Base-by-base conservation (phyloP, 2,113 vertebrate species). In the Corythornis cristatus region DNA sequence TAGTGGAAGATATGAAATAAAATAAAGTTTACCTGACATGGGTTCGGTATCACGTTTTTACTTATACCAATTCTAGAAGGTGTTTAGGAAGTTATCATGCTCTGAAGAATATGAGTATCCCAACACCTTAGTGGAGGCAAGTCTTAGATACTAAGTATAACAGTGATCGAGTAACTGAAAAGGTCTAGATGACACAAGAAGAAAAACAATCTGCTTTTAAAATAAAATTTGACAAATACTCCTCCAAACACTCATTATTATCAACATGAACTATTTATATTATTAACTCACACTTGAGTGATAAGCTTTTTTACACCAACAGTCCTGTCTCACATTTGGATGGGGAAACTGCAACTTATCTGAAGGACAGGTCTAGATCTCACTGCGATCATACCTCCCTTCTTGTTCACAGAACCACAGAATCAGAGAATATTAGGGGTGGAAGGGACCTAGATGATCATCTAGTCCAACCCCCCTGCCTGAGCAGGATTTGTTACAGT, bases 351-450 rank as follows among this genome's bases (percentile, higher is more conserved):
- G 5, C 14, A 9, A 33, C 29, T 67, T 72, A 26, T 45, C 11
- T 20, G 62, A 58, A 42, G 11, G 19, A 15, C 29, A 68, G 15
- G 23, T 45, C 15, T 62, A n/a, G 23, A 21, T 86, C 23, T 76
- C 15, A 8, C 20, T 1, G 2, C 1, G 12, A 8, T 48, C n/a
- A 20, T 45, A 37, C 4, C 11, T 35, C 8, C 21, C 3, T 8
- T 57, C 4, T 37, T 37, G 37, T 37, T 37, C 37, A 37, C 37
- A 37, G 9, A 37, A 37, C 37, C 37, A 37, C 37, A 37, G 9
- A 37, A 37, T 37, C 37, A 37, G 37, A 37, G 37, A 37, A 37
- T 37, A 37, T 37, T 9, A 37, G 37, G 37, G 37, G 37, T 37
- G 37, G 37, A 37, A 37, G 37, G 37, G 37, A 37, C 37, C 8